A percentile compares a stretch with the other conserved stretches of the same genome.
Conservation (phyloP, 1,140 invertebrate genomes). For the Magallana gigas region DNA sequence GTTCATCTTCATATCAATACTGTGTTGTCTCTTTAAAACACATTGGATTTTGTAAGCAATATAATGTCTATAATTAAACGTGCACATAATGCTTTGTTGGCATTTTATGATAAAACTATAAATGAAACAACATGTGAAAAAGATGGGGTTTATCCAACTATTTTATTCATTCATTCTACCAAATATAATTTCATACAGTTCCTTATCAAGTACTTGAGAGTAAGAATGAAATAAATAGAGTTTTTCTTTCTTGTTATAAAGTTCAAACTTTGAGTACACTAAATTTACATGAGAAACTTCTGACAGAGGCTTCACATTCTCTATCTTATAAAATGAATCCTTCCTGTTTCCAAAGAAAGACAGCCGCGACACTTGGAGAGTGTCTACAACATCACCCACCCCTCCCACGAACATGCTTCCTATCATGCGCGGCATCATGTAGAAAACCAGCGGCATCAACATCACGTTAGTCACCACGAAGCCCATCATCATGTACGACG, state of each 20-base stretch:
- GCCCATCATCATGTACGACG: background rate
- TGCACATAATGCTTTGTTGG: too few species aligned
- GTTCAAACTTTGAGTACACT: conserved; percentile 24
- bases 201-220: background rate
- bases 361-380: background rate
- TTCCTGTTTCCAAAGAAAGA: conserved; percentile 16
- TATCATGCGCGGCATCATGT: background rate
- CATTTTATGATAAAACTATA: too few species aligned
- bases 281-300: background rate
- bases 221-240: conserved; percentile 5
- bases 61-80: too few species aligned
- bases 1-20: too few species aligned
- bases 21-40: too few species aligned
- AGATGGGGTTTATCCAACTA: too few species aligned
- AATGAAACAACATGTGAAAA: too few species aligned
- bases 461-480: background rate
- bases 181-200: conserved; percentile 28
- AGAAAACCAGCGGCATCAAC: background rate
- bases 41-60: too few species aligned
- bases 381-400: background rate
- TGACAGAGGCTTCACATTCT: conserved; percentile 8
- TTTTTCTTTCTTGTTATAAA: conserved; percentile 11
- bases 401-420: background rate
- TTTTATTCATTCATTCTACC: conserved; percentile 6
- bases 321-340: conserved; percentile 12